These are phyloP conservation scores for Helicoverpa zea DNA, from an alignment of 1,140 invertebrate genomes.

Conservation along the genomic window DNA sequence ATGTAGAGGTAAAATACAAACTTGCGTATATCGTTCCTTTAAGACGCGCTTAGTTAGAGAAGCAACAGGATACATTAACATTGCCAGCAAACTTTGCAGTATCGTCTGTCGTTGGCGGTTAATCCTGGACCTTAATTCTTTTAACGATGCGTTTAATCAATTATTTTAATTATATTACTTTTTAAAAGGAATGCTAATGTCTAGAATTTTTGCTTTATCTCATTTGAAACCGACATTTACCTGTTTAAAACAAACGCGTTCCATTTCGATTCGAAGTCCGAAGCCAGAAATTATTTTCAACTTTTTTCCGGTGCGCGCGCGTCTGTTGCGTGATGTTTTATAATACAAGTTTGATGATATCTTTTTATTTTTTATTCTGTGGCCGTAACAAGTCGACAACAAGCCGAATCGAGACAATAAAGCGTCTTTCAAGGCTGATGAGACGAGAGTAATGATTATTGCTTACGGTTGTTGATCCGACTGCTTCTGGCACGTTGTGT, in stretches of 20 bases:
- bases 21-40: constrained; percentile 37
- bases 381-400: constrained; percentile 83
- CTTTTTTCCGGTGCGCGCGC: constrained; percentile 57
- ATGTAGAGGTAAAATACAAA: constrained; percentile 39
- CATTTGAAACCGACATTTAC: neutral
- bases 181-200: too few relatives aligned
- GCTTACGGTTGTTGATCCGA: constrained; percentile 74
- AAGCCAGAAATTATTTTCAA: constrained; percentile 60
- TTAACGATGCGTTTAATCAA: constrained; percentile 17
- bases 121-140: constrained; percentile 10
- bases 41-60: constrained; percentile 23
- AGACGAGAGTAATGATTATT: constrained; percentile 82
- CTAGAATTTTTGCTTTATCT: neutral
- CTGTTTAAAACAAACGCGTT: neutral
- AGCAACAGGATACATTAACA: constrained; percentile 42
- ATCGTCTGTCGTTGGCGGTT: constrained; percentile 40
- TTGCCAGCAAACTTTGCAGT: constrained; percentile 18
- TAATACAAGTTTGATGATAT: constrained; percentile 78
- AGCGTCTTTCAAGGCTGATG: constrained; percentile 81
- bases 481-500: constrained; percentile 69
- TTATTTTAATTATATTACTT: neutral
- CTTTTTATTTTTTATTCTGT: constrained; percentile 73
- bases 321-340: constrained; percentile 77
- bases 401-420: constrained; percentile 83
- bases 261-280: constrained; percentile 35